Percentiles rank a stretch among this genome's conserved stretches.
These are phyloP conservation scores for Sialia sialis DNA, from an alignment of 2,113 vertebrate genomes.

Conservation along the genomic window DNA sequence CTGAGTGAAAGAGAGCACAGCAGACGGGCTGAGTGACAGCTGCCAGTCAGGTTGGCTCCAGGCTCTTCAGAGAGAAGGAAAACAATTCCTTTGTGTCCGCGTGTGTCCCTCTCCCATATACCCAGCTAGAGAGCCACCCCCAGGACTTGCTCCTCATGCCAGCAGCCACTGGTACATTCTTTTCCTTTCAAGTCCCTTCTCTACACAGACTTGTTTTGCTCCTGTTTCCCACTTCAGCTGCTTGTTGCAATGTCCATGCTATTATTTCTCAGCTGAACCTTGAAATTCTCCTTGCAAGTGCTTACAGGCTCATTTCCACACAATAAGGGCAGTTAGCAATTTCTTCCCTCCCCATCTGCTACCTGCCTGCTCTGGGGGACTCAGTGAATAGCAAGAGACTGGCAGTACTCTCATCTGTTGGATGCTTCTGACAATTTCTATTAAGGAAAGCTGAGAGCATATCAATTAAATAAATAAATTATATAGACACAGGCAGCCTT, in stretches of 20 bases:
- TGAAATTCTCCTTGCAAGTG: constrained; percentile 1
- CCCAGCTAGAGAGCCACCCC: background rate
- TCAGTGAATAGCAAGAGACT: constrained; percentile 12
- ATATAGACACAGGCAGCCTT: constrained; percentile 38
- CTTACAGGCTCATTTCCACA: constrained; percentile 24
- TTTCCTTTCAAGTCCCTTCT: background rate
- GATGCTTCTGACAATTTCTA: constrained; percentile 40
- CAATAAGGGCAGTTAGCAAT: constrained; percentile 28
- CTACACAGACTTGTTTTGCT: background rate
- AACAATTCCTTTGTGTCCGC: background rate
- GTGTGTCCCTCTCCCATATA: background rate
- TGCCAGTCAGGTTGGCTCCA: background rate
- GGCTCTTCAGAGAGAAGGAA: background rate
- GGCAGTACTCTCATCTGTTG: background rate
- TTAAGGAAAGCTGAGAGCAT: constrained; percentile 12
- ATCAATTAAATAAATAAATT: constrained; percentile 63
- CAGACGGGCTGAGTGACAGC: constrained; percentile 3
- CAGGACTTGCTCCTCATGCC: background rate
- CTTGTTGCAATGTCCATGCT: background rate
- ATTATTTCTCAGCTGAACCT: constrained; percentile 22
- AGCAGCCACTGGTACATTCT: background rate
- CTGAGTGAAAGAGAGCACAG: background rate
- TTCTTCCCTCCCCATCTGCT: constrained; percentile 47
- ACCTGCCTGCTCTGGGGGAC: constrained; percentile 20
- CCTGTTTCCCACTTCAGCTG: constrained; percentile 5